phyloP scores from a whole-genome alignment of 2,797 vertebrate species.

The Halcyon leucocephala region DNA sequence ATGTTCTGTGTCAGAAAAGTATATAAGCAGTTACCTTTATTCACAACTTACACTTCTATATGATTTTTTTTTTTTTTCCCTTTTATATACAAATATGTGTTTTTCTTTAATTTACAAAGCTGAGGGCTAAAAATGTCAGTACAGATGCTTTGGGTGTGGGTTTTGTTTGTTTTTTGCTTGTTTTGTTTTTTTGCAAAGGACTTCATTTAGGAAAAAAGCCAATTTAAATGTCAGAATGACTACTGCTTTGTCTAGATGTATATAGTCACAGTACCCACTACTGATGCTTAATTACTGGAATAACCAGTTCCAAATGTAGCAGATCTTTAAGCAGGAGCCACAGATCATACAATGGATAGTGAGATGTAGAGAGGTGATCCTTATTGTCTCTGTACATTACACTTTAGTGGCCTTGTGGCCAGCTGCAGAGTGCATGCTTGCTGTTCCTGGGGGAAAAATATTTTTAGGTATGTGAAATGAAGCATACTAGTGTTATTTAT shows the following conservation, averaged over 20 bases:
- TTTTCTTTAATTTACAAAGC: not conserved
- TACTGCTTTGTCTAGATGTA: not conserved
- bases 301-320: not conserved
- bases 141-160: not conserved
- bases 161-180: not conserved
- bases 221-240: not conserved
- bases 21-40: not conserved
- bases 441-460: conserved; percentile 36
- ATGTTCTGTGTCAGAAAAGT: not conserved
- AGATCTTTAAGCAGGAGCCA: not conserved
- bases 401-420: not conserved
- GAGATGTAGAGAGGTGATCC: not conserved
- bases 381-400: not conserved
- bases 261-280: too few species aligned
- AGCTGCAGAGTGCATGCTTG: not conserved
- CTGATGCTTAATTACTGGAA: not conserved
- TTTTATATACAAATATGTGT: not conserved
- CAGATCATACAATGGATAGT: not conserved
- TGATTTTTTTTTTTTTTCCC: not conserved
- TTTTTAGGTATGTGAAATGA: conserved; percentile 62
- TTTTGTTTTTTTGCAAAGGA: not conserved
- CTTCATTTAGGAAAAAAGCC: not conserved
- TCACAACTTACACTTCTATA: rapidly evolving
- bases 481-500: conserved; percentile 17
- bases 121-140: not conserved